Evolutionary conservation across 2,113 vertebrate species (phyloP).

Genomic region (Kryptolebias marmoratus): DNA sequence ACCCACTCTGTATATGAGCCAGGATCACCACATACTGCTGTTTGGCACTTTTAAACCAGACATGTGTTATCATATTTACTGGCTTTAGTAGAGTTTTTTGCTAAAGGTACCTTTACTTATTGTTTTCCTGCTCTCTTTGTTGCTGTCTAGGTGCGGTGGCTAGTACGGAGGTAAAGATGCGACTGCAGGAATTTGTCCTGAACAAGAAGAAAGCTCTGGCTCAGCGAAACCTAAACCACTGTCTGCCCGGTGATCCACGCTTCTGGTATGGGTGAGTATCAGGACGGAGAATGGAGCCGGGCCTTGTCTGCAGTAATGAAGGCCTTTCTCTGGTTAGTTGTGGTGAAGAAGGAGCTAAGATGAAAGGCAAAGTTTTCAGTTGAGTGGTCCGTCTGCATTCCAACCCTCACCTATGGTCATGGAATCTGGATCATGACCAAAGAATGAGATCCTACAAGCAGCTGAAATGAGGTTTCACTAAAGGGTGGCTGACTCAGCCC

Average conservation of each 20-base stretch:
- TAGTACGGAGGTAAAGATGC: slow-evolving; percentile 98
- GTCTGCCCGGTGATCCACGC: slow-evolving; percentile 91
- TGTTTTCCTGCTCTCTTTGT: slow-evolving; percentile 28
- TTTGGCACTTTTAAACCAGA: not conserved
- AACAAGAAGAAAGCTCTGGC: slow-evolving; percentile 98
- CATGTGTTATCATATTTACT: no score
- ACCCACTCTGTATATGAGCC: not conserved
- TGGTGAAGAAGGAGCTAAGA: no score
- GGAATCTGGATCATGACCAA: not conserved
- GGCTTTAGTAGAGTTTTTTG: no score
- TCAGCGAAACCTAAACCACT: slow-evolving; percentile 95
- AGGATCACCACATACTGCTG: not conserved
- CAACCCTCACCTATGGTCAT: not conserved
- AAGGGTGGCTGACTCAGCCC: no score
- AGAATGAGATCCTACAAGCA: no score
- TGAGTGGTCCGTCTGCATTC: no score
- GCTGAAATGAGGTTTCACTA: no score
- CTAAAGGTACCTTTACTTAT: not conserved
- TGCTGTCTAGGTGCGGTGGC: slow-evolving; percentile 90
- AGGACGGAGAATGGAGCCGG: not conserved
- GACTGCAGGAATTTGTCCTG: slow-evolving; percentile 95
- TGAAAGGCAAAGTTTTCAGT: no score
- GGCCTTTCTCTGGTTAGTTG: no score
- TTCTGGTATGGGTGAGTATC: slow-evolving; percentile 96
- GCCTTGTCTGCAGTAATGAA: no score